Conservation (phyloP, 2,888 invertebrate species). For the Malthinus seriepunctatus region DNA sequence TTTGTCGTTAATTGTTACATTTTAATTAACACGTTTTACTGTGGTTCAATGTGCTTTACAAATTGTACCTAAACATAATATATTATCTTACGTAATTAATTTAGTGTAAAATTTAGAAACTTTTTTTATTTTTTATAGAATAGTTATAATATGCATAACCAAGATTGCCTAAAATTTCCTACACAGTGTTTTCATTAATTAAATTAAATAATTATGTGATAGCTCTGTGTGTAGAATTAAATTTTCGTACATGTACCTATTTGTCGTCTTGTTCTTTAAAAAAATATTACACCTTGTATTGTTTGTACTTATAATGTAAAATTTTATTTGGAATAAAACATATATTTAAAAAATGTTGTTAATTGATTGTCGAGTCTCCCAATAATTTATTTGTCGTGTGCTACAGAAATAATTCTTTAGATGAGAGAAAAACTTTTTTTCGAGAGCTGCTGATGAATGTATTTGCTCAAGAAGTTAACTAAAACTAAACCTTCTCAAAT, state of each 20-base stretch:
- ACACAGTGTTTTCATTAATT: background rate
- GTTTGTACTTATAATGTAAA: background rate
- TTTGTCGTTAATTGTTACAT: slow-evolving; percentile 3
- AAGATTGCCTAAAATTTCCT: slow-evolving; percentile 16
- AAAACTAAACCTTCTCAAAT: too few relatives aligned
- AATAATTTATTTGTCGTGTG: too few relatives aligned
- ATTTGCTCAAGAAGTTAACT: too few relatives aligned
- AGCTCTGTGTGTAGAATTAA: background rate
- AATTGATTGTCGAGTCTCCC: too few relatives aligned
- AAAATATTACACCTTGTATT: background rate
- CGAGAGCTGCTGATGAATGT: too few relatives aligned
- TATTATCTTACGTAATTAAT: slow-evolving; percentile 6
- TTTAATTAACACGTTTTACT: slow-evolving; percentile 5
- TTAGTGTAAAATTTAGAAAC: slow-evolving; percentile 1
- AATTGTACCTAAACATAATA: slow-evolving; percentile 8
- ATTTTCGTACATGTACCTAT: slow-evolving; percentile 4
- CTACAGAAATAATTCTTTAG: too few relatives aligned
- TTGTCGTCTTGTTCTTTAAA: slow-evolving; percentile 1
- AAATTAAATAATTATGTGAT: background rate
- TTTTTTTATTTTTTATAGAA: slow-evolving; percentile 21
- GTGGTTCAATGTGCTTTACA: slow-evolving; percentile 14
- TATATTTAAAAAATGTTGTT: too few relatives aligned
- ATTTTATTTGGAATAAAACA: too few relatives aligned
- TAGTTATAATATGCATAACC: slow-evolving; percentile 20
- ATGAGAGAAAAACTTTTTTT: too few relatives aligned